A percentile compares a stretch with the other conserved stretches of the same genome.
phyloP scores from a whole-genome alignment of 2,113 vertebrate genomes.

The Phylloscopus trochilus region DNA sequence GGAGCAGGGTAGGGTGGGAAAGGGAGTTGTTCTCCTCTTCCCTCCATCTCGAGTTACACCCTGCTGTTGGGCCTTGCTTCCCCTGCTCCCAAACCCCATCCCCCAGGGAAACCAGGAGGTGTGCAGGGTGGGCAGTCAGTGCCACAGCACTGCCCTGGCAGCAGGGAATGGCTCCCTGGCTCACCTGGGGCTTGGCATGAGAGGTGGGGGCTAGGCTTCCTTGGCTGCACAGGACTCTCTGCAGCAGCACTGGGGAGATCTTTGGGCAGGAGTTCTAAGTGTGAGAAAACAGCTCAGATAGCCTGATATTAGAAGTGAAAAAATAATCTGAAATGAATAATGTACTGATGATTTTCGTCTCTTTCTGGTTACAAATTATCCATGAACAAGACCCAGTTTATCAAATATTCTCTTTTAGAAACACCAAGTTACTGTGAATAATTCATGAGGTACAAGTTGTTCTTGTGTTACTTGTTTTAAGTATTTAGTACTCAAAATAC shows the following conservation, averaged over 20 bases:
- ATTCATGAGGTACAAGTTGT: not conserved
- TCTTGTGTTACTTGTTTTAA: not conserved
- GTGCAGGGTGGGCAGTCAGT: not conserved
- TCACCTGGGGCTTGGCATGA: fast-evolving
- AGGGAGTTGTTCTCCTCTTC: not conserved
- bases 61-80: fast-evolving
- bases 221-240: fast-evolving
- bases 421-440: not conserved
- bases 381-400: not conserved
- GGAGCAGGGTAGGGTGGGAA: fast-evolving
- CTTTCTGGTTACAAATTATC: not conserved
- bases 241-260: fast-evolving
- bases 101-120: fast-evolving
- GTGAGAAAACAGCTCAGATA: not conserved
- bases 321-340: not conserved
- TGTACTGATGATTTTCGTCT: not conserved
- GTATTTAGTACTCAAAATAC: not conserved
- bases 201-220: fast-evolving
- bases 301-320: not conserved
- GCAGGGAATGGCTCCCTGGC: fast-evolving
- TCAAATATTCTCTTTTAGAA: not conserved
- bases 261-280: not conserved
- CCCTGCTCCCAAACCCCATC: not conserved
- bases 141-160: fast-evolving
- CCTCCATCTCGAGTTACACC: fast-evolving